Base-by-base conservation (phyloP, 2,888 invertebrate genomes). In the Aplocera efformata region DNA sequence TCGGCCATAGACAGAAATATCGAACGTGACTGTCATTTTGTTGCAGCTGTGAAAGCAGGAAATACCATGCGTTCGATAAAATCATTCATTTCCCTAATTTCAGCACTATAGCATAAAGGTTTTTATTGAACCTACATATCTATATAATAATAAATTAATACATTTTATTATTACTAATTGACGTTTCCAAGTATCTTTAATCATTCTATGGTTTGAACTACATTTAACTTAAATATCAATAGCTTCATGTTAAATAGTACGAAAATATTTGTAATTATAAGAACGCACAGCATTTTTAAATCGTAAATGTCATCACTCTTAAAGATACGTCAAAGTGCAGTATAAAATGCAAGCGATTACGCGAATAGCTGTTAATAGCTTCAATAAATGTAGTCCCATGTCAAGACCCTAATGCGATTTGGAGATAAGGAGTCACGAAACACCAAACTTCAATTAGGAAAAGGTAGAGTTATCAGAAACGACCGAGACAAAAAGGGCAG, bases 381-480 rank as follows among this genome's bases (percentile, higher is more conserved):
- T 42, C 55, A 72, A 79, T 79, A 76, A 77, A 75, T 63, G 49
- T 60, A 57, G 63, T 56, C 64, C 64, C 58, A 63, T 63, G 65
- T 63, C 64, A 56, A 65, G 58, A 56, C 63, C 57, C 69, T 76
- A 81, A 81, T 80, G 75, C 72, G 77, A 73, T 81, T 74, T 58
- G 61, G 60, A 62, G 83, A 85, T 85, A 84, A 85, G 70, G 58
- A 63, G 64, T 63, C 65, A 50, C 51, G 60, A 61, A 77, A 88
- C 85, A 88, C 72, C 67, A 81, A 79, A 83, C 80, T 63, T 80
- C 84, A 84, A 85, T 86, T 86, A 86, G 76, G 75, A 62, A 75
- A 76, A 76, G 79, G 76, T 72, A 56, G 69, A 61, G 72, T 83
- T 85, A 86, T 84, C 83, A 77, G 70, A 39, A 54, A 42, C 43